These are phyloP conservation scores for Sebastes matsubarae DNA, from an alignment of 2,797 vertebrate genomes.

Conservation along the genomic window DNA sequence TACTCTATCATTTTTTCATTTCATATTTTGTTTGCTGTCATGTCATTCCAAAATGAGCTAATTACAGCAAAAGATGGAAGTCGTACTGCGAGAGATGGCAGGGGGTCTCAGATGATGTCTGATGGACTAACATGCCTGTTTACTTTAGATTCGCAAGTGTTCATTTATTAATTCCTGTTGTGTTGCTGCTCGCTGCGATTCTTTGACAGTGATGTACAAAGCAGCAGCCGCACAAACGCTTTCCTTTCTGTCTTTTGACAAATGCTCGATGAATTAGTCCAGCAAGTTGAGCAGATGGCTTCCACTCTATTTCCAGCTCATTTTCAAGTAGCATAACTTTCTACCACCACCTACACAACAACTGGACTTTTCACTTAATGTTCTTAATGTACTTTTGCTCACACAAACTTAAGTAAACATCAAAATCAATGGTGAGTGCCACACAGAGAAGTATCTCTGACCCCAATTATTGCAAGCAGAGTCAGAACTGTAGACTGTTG, in stretches of 20 bases:
- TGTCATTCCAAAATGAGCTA: conserved; percentile 77
- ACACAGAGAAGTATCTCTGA: background rate
- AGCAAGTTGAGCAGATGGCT: conserved; percentile 48
- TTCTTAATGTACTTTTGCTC: conserved; percentile 26
- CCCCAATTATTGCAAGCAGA: conserved; percentile 11
- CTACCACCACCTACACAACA: conserved; percentile 39
- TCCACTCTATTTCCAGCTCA: conserved; percentile 22
- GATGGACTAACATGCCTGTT: conserved; percentile 77
- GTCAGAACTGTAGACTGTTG: background rate
- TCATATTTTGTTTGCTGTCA: conserved; percentile 69
- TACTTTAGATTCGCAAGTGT: conserved; percentile 70
- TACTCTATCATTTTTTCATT: conserved; percentile 51
- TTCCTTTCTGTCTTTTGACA: conserved; percentile 16
- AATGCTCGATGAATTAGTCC: conserved; percentile 18
- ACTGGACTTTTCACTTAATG: conserved; percentile 19
- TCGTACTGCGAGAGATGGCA: conserved; percentile 61
- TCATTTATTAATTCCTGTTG: conserved; percentile 75
- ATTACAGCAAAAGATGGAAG: conserved; percentile 72
- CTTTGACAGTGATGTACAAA: conserved; percentile 62
- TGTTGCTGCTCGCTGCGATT: conserved; percentile 51
- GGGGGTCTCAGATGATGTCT: conserved; percentile 74
- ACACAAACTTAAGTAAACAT: conserved; percentile 12
- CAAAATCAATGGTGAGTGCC: conserved; percentile 9
- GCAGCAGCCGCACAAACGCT: conserved; percentile 38
- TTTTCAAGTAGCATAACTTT: conserved; percentile 29